Conservation (phyloP, 2,888 invertebrate genomes). For the Gonocerus acuteangulatus region DNA sequence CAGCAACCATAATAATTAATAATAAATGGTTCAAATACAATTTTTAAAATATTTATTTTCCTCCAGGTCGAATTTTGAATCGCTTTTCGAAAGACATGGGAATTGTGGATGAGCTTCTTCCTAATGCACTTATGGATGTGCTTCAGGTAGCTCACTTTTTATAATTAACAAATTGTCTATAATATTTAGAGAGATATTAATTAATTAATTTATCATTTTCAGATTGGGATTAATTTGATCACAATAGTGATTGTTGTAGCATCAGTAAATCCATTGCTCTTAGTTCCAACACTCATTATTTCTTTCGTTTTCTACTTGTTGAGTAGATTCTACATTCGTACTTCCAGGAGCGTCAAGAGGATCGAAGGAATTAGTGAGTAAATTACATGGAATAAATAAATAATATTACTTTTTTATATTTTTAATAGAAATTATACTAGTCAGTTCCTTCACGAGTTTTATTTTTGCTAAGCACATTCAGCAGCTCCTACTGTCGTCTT, state of each 20-base stretch:
- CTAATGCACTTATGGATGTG: constrained; percentile 52
- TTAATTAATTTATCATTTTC: constrained; percentile 47
- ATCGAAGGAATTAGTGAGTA: constrained; percentile 53
- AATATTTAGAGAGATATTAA: neutral
- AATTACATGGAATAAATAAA: neutral
- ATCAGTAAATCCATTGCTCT: constrained; percentile 63
- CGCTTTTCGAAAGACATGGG: constrained; percentile 86
- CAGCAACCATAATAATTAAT: too few relatives aligned
- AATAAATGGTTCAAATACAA: too few relatives aligned
- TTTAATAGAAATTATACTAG: neutral
- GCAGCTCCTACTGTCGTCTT: too few relatives aligned
- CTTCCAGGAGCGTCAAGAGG: constrained; percentile 73
- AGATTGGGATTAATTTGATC: constrained; percentile 73
- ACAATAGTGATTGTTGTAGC: constrained; percentile 69
- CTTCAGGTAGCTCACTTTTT: constrained; percentile 42
- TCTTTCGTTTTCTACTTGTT: constrained; percentile 66
- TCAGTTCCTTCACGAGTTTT: too few relatives aligned
- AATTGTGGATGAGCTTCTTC: constrained; percentile 54
- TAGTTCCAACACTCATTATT: constrained; percentile 63
- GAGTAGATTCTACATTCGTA: constrained; percentile 67
- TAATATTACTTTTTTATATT: neutral
- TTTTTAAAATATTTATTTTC: neutral
- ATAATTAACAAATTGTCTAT: neutral
- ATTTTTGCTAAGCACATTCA: too few relatives aligned
- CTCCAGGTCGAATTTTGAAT: constrained; percentile 64